Evolutionary conservation across 2,888 invertebrate genomes (phyloP), one percentile per base, ranked within the genome.

Genomic region (Lepidocyrtoides sp.): DNA sequence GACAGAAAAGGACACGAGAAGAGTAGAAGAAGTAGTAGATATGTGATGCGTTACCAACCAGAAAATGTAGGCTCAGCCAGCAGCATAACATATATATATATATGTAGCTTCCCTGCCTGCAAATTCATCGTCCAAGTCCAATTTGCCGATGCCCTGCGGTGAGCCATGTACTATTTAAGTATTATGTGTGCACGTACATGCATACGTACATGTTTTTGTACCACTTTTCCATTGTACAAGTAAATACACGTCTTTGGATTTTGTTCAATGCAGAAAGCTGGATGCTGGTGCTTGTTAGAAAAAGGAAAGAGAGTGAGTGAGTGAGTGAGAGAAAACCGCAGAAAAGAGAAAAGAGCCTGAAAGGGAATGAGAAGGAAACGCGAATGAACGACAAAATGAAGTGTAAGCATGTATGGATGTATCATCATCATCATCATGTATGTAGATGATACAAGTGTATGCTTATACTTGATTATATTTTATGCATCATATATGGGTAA

Each of bases 61-160:
- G 88, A 82, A 89, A 89, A 89, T 72, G 82, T 72, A 41, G 60
- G 63, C 51, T 72, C 77, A 75, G 51, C 10, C 51, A 29, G 51
- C 48, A 44, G 12, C 77, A 72, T 10, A 17, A 72, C 23, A 44
- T 41, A 41, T 41, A 69, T 1, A 5, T 36, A 36, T 69, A 20
- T 36, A 69, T 36, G 72, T 72, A 72, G 84, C 66, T 63, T 79
- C 51, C 66, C 77, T 69, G 88, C 48, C 88, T 88, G 69, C 88
- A 54, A 88, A 88, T 81, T 81, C 88, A 66, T 69, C 66, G 89
- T 89, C 82, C 82, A 83, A 89, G 82, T 89, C 89, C 89, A 89
- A 89, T 89, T 89, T 89, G 89, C 89, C 83, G 89, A 83, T 89
- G 89, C 89, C 89, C 89, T 89, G 89, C 83, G 89, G 89, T 89